These are phyloP conservation scores for Drosophila macrospina DNA, from an alignment of 2,888 invertebrate species.

Conservation along the genomic window DNA sequence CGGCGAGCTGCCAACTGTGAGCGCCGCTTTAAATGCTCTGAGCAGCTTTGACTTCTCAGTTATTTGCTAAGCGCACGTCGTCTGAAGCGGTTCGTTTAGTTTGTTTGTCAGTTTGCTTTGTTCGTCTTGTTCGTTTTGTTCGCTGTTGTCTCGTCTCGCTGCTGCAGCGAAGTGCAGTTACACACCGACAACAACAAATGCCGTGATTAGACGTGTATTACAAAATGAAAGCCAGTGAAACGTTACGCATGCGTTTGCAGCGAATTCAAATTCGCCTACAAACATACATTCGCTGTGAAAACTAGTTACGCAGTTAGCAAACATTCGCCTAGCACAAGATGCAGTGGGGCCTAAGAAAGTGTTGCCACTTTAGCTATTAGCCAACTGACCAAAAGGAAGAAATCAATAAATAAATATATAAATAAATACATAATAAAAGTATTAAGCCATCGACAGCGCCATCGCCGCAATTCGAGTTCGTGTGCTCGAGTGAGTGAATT, in stretches of 20 bases:
- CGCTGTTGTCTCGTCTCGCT: slow-evolving; percentile 9
- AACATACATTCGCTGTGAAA: slow-evolving; percentile 36
- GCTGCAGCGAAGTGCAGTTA: slow-evolving; percentile 21
- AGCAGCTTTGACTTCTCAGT: slow-evolving; percentile 32
- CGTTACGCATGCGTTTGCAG: slow-evolving; percentile 69
- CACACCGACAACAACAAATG: slow-evolving; percentile 17
- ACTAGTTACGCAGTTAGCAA: slow-evolving; percentile 32
- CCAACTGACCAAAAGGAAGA: slow-evolving; percentile 64
- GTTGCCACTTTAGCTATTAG: slow-evolving; percentile 60
- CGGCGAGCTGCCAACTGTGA: slow-evolving; percentile 4
- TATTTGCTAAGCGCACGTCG: slow-evolving; percentile 65
- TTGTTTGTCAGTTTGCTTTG: slow-evolving; percentile 3
- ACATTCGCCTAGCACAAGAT: slow-evolving; percentile 31
- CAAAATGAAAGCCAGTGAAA: slow-evolving; percentile 76
- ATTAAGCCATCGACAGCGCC: slow-evolving; percentile 42
- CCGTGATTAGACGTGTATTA: slow-evolving; percentile 43
- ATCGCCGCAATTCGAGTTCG: slow-evolving; percentile 42
- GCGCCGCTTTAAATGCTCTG: slow-evolving; percentile 67
- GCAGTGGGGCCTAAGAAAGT: slow-evolving; percentile 57
- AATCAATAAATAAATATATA: slow-evolving; percentile 14
- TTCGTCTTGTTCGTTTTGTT: too few relatives aligned
- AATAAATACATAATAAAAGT: slow-evolving; percentile 29
- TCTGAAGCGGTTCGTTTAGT: slow-evolving; percentile 45
- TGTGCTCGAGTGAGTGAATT: slow-evolving; percentile 52
- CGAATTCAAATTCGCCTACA: slow-evolving; percentile 49